These are phyloP conservation scores for Neotoxoptera formosana DNA, from an alignment of 1,140 invertebrate genomes.

Conservation along the genomic window DNA sequence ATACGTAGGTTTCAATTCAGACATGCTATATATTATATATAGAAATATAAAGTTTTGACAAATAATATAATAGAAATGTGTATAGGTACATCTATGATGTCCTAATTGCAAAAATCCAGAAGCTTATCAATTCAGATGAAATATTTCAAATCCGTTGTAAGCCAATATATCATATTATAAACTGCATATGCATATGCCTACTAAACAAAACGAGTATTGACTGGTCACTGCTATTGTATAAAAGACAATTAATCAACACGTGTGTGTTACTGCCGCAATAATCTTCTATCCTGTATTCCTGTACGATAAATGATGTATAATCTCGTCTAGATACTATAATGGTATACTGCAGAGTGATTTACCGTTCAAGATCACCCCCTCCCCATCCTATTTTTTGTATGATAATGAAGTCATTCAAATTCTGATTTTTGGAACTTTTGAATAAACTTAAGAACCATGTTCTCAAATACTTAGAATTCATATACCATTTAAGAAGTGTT, in stretches of 20 bases:
- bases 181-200: background rate
- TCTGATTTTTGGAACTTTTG: too few relatives aligned
- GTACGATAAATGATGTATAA: background rate
- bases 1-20: background rate
- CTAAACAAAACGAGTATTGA: background rate
- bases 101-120: background rate
- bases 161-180: background rate
- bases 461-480: too few relatives aligned
- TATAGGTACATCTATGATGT: background rate
- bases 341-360: too few relatives aligned
- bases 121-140: background rate
- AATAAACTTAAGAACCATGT: too few relatives aligned
- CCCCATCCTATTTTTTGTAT: too few relatives aligned
- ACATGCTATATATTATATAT: background rate
- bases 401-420: too few relatives aligned
- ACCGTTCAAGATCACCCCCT: too few relatives aligned
- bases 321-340: background rate
- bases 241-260: background rate
- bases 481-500: too few relatives aligned
- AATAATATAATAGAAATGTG: background rate
- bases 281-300: background rate
- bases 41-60: background rate
- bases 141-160: background rate
- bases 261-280: background rate
- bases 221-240: too few relatives aligned